Evolutionary conservation across 2,113 vertebrate species (phyloP), one percentile per base, ranked within the genome.

Genomic region (Pycnonotus jocosus): DNA sequence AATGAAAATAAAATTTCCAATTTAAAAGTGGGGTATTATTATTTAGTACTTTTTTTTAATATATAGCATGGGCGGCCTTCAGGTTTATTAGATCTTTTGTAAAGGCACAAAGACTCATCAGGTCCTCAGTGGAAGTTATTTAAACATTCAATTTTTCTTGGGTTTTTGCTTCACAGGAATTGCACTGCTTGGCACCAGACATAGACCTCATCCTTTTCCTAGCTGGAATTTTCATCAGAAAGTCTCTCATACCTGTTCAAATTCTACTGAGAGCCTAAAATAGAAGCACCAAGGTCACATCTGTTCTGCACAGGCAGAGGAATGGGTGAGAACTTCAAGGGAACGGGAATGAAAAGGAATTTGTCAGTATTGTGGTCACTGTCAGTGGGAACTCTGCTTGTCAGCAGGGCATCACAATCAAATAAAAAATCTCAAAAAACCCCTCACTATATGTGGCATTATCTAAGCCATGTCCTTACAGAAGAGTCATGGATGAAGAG

Each of bases 381-480:
- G 1, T 27, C 50, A 48, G 35, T 62, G 70, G 65, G 85, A 87
- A 42, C 11, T 62, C 48, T 35, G n/a, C 50, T 51, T 79, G 61
- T 21, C 42, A 79, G 35, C 40, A 45, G 8, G 54, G 8, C 38
- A 27, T 28, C 23, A 7, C 11, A 27, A 27, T 23, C 4, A 64
- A 65, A 80, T 57, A 71, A 70, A 23, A 24, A 0, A 3, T n/a
- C 18, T 61, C 35, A 61, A 69, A 81, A 73, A 3, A 5, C 0
- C 9, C 22, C 33, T 70, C 40, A 7, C 6, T n/a, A 2, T 11
- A 7, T 37, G 6, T 25, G 9, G 47, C 11, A 57, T 88, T 74
- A n/a, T 25, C 28, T 38, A 54, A 84, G 6, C 15, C 16, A 19
- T 11, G 19, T 42, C 83, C 71, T 77, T 40, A 31, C 9, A 35